Conservation (phyloP, 53 echinoderm and acorn worm genomes). For the Astropecten irregularis region DNA sequence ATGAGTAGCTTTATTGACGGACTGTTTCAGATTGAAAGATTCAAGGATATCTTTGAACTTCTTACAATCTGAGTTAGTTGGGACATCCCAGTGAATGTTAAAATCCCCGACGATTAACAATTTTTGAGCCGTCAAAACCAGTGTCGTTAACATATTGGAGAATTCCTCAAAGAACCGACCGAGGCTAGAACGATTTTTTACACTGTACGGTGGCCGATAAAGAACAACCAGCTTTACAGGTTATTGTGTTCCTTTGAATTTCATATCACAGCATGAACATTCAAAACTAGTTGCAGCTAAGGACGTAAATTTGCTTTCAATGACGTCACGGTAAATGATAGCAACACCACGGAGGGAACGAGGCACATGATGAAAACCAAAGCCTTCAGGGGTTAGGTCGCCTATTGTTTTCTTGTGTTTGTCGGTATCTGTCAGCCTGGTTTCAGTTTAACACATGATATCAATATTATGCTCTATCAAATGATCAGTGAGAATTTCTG, state of each 20-base stretch:
- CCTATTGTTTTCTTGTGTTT: conserved; percentile 41
- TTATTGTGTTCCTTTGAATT: conserved; percentile 10
- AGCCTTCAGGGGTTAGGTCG: conserved; percentile 24
- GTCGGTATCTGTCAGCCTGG: conserved; percentile 41
- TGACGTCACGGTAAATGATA: conserved; percentile 25
- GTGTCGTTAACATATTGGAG: neutral
- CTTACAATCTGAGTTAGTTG: neutral
- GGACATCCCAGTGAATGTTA: neutral
- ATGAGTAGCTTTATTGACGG: neutral
- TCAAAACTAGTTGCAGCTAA: conserved; percentile 34
- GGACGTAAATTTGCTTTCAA: neutral
- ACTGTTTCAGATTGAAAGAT: neutral
- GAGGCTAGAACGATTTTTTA: neutral
- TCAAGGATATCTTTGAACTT: neutral
- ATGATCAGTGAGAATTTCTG: neutral
- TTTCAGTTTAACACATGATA: conserved; percentile 54
- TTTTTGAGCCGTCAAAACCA: neutral
- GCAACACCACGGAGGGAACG: conserved; percentile 46
- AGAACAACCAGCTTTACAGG: conserved; percentile 4
- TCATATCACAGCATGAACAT: conserved; percentile 51
- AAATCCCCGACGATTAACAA: neutral
- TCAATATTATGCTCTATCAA: conserved; percentile 1
- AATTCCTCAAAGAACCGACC: neutral
- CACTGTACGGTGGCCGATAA: conserved; percentile 1
- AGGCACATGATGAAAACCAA: conserved; percentile 44